Conservation (phyloP, 2,797 vertebrate species). For the Ciconia nigra region DNA sequence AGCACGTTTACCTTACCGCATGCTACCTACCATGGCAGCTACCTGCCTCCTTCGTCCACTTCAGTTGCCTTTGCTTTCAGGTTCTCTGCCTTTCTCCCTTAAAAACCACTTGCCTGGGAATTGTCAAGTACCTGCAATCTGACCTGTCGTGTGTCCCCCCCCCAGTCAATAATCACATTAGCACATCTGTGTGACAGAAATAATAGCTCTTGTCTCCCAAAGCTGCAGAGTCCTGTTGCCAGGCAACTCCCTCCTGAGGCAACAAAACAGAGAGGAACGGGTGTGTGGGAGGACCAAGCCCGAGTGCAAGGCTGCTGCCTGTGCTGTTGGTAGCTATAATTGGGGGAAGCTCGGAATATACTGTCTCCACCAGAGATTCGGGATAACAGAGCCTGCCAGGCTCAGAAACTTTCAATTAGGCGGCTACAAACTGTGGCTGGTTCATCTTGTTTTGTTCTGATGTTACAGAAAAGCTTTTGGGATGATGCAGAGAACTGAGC, state of each 20-base stretch:
- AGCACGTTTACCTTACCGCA: neutral
- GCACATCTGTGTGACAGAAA: constrained; percentile 71
- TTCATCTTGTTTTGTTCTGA: neutral
- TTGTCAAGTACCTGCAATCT: constrained; percentile 13
- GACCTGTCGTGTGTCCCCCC: neutral
- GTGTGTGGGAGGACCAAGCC: constrained; percentile 31
- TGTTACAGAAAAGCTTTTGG: neutral
- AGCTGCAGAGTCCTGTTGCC: constrained; percentile 75
- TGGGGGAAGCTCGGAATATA: constrained; percentile 1
- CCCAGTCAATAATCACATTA: constrained; percentile 68
- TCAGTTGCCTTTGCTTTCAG: neutral
- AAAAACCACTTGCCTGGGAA: neutral
- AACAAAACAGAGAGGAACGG: constrained; percentile 55
- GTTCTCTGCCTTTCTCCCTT: neutral
- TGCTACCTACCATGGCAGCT: neutral
- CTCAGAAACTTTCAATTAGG: constrained; percentile 31
- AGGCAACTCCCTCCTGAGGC: constrained; percentile 73
- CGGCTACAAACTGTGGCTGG: neutral
- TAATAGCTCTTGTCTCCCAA: constrained; percentile 73
- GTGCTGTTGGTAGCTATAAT: constrained; percentile 28
- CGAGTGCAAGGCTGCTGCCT: neutral
- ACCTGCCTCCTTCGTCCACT: neutral
- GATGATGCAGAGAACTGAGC: neutral
- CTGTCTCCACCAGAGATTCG: neutral
- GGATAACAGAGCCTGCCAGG: neutral